Percentiles rank a stretch among this genome's conserved stretches.
phyloP scores from a whole-genome alignment of 2,888 invertebrate species.

The Cyclophora punctaria region DNA sequence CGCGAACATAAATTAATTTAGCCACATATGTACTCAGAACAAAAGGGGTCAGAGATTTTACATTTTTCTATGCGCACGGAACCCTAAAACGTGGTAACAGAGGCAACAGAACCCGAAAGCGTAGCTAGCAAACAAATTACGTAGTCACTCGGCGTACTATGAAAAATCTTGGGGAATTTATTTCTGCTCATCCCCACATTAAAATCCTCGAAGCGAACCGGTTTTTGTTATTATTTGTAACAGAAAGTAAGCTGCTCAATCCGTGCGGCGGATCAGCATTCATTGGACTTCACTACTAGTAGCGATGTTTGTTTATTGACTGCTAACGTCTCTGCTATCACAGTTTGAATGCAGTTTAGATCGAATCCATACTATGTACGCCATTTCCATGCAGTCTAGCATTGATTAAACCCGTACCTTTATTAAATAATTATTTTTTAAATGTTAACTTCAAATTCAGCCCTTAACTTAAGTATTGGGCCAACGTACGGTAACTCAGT shows the following conservation, averaged over 20 bases:
- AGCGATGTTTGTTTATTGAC: no score
- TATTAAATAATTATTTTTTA: no score
- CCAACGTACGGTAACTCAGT: no score
- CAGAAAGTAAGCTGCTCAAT: conserved; percentile 13
- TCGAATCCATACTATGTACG: no score
- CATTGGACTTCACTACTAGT: no score
- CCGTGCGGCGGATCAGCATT: no score
- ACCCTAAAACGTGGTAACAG: conserved; percentile 2
- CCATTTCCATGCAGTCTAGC: no score
- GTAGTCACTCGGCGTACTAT: conserved; percentile 46
- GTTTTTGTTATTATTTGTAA: conserved; percentile 45
- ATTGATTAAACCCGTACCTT: no score
- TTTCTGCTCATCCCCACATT: conserved; percentile 47
- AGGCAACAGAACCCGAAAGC: conserved; percentile 22
- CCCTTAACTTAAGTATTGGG: no score
- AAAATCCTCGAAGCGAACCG: conserved; percentile 34
- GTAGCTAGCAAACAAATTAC: conserved; percentile 44
- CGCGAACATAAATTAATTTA: conserved; percentile 18
- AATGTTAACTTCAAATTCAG: no score
- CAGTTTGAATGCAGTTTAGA: no score
- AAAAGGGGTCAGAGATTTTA: conserved; percentile 1
- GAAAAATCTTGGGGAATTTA: conserved; percentile 61
- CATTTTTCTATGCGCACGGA: conserved; percentile 5
- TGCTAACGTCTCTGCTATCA: no score
- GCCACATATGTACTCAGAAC: conserved; percentile 5